phyloP scores from a whole-genome alignment of 2,888 invertebrate species.

The Glaucopsyche alexis region DNA sequence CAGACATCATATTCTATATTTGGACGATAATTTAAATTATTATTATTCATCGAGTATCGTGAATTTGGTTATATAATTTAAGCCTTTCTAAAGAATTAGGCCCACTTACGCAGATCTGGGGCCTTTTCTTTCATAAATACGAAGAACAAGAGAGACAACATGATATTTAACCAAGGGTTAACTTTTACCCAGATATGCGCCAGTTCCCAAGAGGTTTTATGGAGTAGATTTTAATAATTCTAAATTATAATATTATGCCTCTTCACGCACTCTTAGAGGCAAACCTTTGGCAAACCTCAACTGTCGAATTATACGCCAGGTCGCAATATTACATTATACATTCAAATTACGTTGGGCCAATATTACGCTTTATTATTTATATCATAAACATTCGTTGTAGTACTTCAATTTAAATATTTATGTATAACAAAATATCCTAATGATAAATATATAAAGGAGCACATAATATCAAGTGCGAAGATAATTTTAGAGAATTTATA shows the following conservation, averaged over 20 bases:
- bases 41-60: background rate
- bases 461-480: conserved; percentile 22
- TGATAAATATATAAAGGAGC: conserved; percentile 6
- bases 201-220: background rate
- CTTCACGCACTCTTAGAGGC: background rate
- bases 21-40: background rate
- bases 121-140: too few relatives aligned
- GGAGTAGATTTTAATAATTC: background rate
- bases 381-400: conserved; percentile 23
- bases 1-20: background rate
- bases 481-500: conserved; percentile 12
- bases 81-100: background rate
- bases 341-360: conserved; percentile 13
- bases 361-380: conserved; percentile 9
- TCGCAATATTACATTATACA: conserved; percentile 18
- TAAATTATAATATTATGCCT: conserved; percentile 1
- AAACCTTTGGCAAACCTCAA: background rate
- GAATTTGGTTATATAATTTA: background rate
- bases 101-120: too few relatives aligned
- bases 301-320: conserved; percentile 6
- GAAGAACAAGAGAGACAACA: too few relatives aligned
- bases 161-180: too few relatives aligned
- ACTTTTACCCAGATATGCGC: too few relatives aligned
- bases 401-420: conserved; percentile 22
- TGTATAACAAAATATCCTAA: conserved; percentile 21